Evolutionary conservation across 2,113 vertebrate species (phyloP), one percentile per base, ranked within the genome.

Genomic region (Spea bombifrons): DNA sequence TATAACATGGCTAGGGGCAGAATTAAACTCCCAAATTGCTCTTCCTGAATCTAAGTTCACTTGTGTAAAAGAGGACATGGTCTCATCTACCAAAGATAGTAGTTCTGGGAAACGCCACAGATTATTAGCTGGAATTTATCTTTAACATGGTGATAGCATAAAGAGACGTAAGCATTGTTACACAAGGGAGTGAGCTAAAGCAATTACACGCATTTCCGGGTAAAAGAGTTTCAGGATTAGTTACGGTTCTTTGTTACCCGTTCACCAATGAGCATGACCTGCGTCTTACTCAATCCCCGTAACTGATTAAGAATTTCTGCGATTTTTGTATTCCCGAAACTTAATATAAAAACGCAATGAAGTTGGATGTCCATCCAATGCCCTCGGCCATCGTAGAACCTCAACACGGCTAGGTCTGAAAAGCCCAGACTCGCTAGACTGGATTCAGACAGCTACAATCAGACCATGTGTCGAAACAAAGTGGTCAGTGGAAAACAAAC

Each of bases 91-190:
- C 48, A 50, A 10, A 70, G 55, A 77, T 61, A 30, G 13, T 55
- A 30, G 75, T 17, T 76, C 46, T 69, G 45, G 61, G 52, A 76
- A 48, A 43, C 65, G 43, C 64, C 30, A 15, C 53, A 74, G 52
- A 61, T 69, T 61, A 61, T 46, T 55, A 49, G 46, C 45, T 70
- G 69, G 75, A 70, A 68, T 66, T 70, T 77, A 16, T 45, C 15
- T 70, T 17, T 53, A 66, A 57, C 55, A 13, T 53, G 48, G 61
- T 15, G 9, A 16, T 49, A 63, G 50, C 50, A 46, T 44, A 45
- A 75, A 65, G 13, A 65, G 64, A 64, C 15, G 73, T 55, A 47
- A 74, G 57, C 49, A 10, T 30, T 17, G 47, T 74, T 63, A 17
- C 57, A 48, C 3, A 7, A 30, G 45, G 43, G 7, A 47, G 12